Conservation (phyloP, 2,113 vertebrate species). For the Romanogobio albipinnatus region DNA sequence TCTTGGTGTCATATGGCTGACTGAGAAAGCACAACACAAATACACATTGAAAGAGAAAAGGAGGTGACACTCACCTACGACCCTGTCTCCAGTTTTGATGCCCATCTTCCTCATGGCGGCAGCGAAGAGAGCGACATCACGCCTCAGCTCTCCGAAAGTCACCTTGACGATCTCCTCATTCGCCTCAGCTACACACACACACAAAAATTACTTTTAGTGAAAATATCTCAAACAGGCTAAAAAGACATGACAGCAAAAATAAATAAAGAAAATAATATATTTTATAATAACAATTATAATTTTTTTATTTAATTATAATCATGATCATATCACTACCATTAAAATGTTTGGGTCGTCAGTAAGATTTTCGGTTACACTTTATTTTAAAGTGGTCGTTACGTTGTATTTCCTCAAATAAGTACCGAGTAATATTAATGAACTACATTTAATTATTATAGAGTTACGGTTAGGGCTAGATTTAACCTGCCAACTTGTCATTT, state of each 20-base stretch:
- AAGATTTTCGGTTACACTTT: no score
- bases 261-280: not conserved
- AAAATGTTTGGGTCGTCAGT: no score
- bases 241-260: not conserved
- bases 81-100: constrained; percentile 85
- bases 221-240: not conserved
- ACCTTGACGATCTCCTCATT: constrained; percentile 92
- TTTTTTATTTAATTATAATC: no score
- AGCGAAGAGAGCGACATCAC: constrained; percentile 87
- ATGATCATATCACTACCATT: no score
- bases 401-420: no score
- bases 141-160: constrained; percentile 87
- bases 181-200: constrained; percentile 83
- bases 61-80: constrained; percentile 84
- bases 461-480: no score
- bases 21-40: constrained; percentile 6
- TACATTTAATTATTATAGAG: no score
- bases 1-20: not conserved
- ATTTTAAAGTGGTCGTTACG: no score
- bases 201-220: not conserved
- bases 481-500: no score
- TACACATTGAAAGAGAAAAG: not conserved
- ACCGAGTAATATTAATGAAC: no score
- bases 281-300: no score
- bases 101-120: constrained; percentile 96